Percentiles rank a stretch among this genome's conserved stretches.
Conservation (phyloP, 37 sponge, comb jelly and placozoan genomes). For the Beroe ovata region DNA sequence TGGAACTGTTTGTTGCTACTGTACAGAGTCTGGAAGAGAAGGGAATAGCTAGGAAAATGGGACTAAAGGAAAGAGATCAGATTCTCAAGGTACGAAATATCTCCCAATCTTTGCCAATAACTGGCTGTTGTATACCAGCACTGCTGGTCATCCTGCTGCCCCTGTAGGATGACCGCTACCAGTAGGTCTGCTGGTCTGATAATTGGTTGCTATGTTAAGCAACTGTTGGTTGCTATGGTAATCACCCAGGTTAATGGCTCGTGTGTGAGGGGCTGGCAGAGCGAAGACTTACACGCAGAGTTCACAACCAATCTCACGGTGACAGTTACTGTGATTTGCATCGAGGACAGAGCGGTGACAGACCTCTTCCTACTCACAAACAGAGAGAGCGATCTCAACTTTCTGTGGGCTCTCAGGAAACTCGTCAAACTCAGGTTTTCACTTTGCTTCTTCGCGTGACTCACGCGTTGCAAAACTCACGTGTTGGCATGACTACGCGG, state of each 20-base stretch:
- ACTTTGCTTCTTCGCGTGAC: too few relatives aligned
- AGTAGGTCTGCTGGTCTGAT: too few relatives aligned
- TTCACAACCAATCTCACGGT: not conserved
- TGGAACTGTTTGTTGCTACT: conserved; percentile 31
- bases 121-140: too few relatives aligned
- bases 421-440: conserved; percentile 67
- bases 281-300: conserved; percentile 32
- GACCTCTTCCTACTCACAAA: conserved; percentile 44
- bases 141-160: too few relatives aligned
- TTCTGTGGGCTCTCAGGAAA: conserved; percentile 60
- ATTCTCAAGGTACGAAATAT: conserved; percentile 47
- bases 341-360: conserved; percentile 35
- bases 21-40: conserved; percentile 62
- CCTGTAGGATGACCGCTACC: too few relatives aligned
- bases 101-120: too few relatives aligned
- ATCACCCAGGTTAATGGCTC: conserved; percentile 37
- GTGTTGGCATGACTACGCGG: too few relatives aligned
- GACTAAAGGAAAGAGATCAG: conserved; percentile 59
- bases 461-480: too few relatives aligned
- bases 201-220: not conserved
- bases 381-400: conserved; percentile 54
- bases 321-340: not conserved
- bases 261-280: conserved; percentile 55
- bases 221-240: not conserved
- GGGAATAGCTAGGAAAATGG: conserved; percentile 58